These are phyloP conservation scores for Macrocentrus cingulum DNA, from an alignment of 1,140 invertebrate species.

Conservation along the genomic window DNA sequence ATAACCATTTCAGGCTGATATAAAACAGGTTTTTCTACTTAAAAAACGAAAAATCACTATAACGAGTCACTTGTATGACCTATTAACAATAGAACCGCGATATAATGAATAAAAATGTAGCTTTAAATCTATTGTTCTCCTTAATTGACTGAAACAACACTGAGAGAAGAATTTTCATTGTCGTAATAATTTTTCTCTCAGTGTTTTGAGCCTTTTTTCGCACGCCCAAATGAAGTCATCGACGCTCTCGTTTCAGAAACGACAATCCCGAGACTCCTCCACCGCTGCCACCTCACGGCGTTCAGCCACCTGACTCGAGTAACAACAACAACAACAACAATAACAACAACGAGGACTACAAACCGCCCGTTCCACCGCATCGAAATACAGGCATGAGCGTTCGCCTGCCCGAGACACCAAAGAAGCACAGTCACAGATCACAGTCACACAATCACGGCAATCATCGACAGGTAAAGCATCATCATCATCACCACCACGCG, in stretches of 20 bases:
- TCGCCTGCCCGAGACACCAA: constrained; percentile 45
- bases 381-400: constrained; percentile 67
- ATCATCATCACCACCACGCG: constrained; percentile 30
- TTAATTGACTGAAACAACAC: neutral
- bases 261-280: constrained; percentile 51
- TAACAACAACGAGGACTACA: constrained; percentile 73
- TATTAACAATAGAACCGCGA: no score
- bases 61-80: no score
- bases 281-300: constrained; percentile 61
- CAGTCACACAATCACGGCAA: constrained; percentile 33
- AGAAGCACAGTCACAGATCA: constrained; percentile 54
- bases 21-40: no score
- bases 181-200: neutral
- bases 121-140: no score
- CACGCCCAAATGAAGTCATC: neutral
- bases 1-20: no score
- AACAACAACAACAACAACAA: constrained; percentile 61
- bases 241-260: constrained; percentile 39
- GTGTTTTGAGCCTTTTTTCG: no score
- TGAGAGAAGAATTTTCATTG: no score
- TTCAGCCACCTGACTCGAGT: constrained; percentile 29
- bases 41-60: no score
- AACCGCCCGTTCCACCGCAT: constrained; percentile 84
- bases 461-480: constrained; percentile 37
- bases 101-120: no score